Percentiles rank a stretch among this genome's conserved stretches.
Evolutionary conservation across 1,140 invertebrate genomes (phyloP).

Genomic region (Patella vulgata): DNA sequence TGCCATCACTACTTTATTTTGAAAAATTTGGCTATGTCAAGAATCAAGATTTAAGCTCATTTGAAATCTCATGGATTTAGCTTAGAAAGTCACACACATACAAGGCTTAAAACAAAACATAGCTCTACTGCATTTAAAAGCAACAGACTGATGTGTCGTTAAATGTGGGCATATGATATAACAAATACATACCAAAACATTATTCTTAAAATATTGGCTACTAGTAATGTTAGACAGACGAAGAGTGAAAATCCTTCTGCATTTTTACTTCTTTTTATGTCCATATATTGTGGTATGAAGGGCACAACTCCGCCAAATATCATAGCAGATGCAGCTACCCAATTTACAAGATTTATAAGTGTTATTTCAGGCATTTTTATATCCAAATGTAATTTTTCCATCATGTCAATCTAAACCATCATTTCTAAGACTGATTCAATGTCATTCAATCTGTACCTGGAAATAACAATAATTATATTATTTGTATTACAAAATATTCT

Average conservation of each 20-base stretch:
- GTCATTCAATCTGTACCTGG: too few relatives aligned
- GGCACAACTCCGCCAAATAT: conserved; percentile 89
- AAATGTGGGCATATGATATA: neutral
- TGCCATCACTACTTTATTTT: too few relatives aligned
- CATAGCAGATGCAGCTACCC: conserved; percentile 71
- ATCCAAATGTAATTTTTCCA: too few relatives aligned
- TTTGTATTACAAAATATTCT: too few relatives aligned
- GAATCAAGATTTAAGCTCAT: too few relatives aligned
- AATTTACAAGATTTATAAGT: conserved; percentile 41
- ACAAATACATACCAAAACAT: conserved; percentile 90
- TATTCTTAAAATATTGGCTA: conserved; percentile 96
- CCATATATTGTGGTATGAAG: conserved; percentile 93
- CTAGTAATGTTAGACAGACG: conserved; percentile 92
- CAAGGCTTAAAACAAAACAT: neutral
- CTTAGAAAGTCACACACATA: too few relatives aligned
- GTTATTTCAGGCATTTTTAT: conserved; percentile 31
- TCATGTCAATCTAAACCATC: too few relatives aligned
- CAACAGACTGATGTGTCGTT: neutral
- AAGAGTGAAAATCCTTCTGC: conserved; percentile 94
- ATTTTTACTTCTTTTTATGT: conserved; percentile 90
- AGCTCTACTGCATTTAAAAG: neutral
- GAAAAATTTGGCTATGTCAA: too few relatives aligned
- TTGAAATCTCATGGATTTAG: too few relatives aligned
- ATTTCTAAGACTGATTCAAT: too few relatives aligned
- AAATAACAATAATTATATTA: too few relatives aligned